Base-by-base conservation (phyloP, 2,888 invertebrate genomes). In the Cepaea hortensis region DNA sequence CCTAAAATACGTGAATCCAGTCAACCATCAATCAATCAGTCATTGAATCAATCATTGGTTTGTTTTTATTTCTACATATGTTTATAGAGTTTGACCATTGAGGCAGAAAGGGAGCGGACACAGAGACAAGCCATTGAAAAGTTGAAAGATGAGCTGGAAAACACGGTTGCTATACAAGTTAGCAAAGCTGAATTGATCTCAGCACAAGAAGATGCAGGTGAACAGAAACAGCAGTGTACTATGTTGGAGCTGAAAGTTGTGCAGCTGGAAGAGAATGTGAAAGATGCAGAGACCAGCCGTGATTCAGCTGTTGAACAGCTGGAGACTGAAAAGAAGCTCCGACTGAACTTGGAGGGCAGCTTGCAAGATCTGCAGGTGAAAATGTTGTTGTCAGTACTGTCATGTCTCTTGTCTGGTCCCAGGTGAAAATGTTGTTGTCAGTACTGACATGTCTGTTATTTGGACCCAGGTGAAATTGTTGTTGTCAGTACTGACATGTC, bases 291-390 rank as follows among this genome's bases (percentile, higher is more conserved):
- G 68, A 73, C 80, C 35, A 81, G 84, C 35, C 35, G 23, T 61
- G 65, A 48, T 35, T 87, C 85, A 18, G 80, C 84, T 3, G 62
- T n/a, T 46, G 87, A 87, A 6, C 73, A 81, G 73, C 80, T 88
- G 73, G 79, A 87, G 50, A 85, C 86, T 77, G 91, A 91, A 75
- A 87, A 89, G 65, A 86, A 89, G 75, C 73, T 86, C 72, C 85
- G 89, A 79, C 46, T 80, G 23, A 89, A 90, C 79, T 77, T 91
- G 68, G 91, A 92, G 75, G 84, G 86, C 23, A 90, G 90, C 72
- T 84, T 92, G 48, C 90, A 90, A 46, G 91, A 91, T 23, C 70
- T 92, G 81, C 91, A 92, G 86, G 87, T 87, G 75, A 81, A 46
- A 20, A n/a, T 20, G 2, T 3, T 4, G 11, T 20, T 20, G 68